Base-by-base conservation (phyloP, 2,113 vertebrate genomes). In the Neomonachus schauinslandi region DNA sequence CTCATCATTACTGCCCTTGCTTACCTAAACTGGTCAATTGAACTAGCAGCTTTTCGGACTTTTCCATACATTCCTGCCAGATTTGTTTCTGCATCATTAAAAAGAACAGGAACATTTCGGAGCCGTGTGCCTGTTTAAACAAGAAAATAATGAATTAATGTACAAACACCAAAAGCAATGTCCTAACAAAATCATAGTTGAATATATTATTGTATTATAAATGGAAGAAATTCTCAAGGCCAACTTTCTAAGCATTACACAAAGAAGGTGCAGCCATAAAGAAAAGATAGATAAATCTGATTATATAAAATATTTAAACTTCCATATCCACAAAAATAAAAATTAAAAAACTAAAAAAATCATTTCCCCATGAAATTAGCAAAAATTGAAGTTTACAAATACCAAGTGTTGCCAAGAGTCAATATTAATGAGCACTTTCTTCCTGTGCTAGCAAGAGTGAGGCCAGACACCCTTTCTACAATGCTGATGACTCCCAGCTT, bases 21-120 rank as follows among this genome's bases (percentile, higher is more conserved):
- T 98, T 95, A 99, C 99, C 99, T 99, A 72, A 99, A 99, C 1
- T 99, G 99, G 92, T 99, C 99, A 4, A 99, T 99, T 4, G 98
- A 99, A 77, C 99, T 99, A 67, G 99, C 99, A 82, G 99, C 99
- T 92, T 99, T 99, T 57, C 99, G 99, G 46, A 99, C 99, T 97
- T 98, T 99, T 0, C 99, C 99, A 1, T 99, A 99, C 98, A 99
- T 98, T 7, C 99, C 99, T 1, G 99, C 99, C 69, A 96, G 69
- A 0, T 99, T 98, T 55, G 97, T 89, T 2, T 99, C 99, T 3
- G 96, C 5, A 49, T 99, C 99, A n/a, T 98, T 98, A 63, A 99
- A 99, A 84, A 99, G 99, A 33, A 99, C 99, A 0, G 99, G 99
- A n/a, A 99, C 99, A 6, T 98, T 99, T 26, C 99, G 99, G 94